These are phyloP conservation scores for Acridotheres tristis DNA, from an alignment of 2,797 vertebrate genomes.

Conservation along the genomic window DNA sequence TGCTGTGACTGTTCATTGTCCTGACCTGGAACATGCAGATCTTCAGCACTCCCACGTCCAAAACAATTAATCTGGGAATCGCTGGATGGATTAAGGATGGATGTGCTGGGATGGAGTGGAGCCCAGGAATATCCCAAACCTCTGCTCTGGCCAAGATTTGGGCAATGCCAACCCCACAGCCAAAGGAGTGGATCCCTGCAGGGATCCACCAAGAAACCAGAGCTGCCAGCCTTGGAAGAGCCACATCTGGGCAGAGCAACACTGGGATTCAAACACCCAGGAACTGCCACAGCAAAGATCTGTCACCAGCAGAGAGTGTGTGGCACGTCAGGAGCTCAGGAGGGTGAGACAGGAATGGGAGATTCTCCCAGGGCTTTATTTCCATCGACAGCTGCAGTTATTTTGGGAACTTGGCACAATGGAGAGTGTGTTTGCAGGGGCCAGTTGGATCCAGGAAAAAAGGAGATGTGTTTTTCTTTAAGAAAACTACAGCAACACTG, in stretches of 20 bases:
- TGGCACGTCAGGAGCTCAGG: rapidly evolving
- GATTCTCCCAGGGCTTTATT: not conserved
- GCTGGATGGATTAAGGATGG: not conserved
- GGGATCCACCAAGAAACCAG: not conserved
- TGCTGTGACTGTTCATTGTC: not conserved
- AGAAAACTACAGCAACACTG: not conserved
- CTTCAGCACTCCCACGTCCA: not conserved
- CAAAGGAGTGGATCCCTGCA: not conserved
- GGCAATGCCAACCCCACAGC: not conserved
- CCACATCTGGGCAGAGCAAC: not conserved
- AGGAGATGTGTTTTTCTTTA: not conserved
- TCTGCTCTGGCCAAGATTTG: rapidly evolving
- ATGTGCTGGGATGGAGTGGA: not conserved
- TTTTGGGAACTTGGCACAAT: not conserved
- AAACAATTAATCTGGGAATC: not conserved
- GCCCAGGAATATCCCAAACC: not conserved
- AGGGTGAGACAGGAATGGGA: not conserved
- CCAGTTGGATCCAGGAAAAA: not conserved
- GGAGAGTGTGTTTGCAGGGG: not conserved
- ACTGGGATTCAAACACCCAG: not conserved
- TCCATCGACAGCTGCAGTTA: not conserved
- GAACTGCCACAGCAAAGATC: not conserved
- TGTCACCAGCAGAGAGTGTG: rapidly evolving
- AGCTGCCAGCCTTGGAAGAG: not conserved
- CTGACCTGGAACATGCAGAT: not conserved